Percentiles rank a stretch among this genome's conserved stretches.
Evolutionary conservation across 2,797 vertebrate species (phyloP).

Genomic region (Lithobates sylvaticus): DNA sequence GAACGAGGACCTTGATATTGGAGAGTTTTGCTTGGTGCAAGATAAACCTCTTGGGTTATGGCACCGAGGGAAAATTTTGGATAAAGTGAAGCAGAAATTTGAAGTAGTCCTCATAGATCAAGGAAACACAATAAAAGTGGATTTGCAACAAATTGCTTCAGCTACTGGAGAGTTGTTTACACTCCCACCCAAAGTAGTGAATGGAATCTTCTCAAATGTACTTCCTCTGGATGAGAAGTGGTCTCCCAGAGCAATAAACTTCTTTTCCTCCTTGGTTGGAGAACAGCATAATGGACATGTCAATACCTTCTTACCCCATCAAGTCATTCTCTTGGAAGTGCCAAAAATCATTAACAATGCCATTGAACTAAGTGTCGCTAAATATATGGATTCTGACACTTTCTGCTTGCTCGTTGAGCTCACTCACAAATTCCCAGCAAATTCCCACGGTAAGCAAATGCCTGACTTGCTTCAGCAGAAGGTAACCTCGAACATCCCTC

Average conservation of each 20-base stretch:
- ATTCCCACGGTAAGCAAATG: conserved; percentile 72
- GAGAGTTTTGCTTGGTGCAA: conserved; percentile 88
- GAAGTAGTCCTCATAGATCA: conserved; percentile 87
- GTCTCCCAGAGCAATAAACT: conserved; percentile 77
- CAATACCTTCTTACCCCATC: conserved; percentile 80
- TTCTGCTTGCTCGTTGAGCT: conserved; percentile 87
- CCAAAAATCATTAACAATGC: conserved; percentile 82
- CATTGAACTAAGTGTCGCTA: conserved; percentile 81
- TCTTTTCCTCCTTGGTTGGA: conserved; percentile 83
- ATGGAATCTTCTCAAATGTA: conserved; percentile 89
- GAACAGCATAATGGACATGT: conserved; percentile 81
- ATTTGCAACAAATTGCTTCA: conserved; percentile 74
- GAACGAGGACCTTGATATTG: conserved; percentile 71
- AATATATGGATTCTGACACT: conserved; percentile 83
- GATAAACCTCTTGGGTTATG: conserved; percentile 81
- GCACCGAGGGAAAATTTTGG: conserved; percentile 89
- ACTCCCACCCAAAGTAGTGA: conserved; percentile 86
- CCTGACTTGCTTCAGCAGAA: conserved; percentile 80
- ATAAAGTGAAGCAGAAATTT: conserved; percentile 71
- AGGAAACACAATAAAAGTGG: conserved; percentile 81
- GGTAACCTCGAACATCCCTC: conserved; percentile 68
- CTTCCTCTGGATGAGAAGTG: conserved; percentile 80
- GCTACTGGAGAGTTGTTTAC: conserved; percentile 82
- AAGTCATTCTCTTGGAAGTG: conserved; percentile 85
- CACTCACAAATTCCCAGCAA: conserved; percentile 76